Evolutionary conservation across 2,797 vertebrate species (phyloP).

Genomic region (Thunnus albacares): DNA sequence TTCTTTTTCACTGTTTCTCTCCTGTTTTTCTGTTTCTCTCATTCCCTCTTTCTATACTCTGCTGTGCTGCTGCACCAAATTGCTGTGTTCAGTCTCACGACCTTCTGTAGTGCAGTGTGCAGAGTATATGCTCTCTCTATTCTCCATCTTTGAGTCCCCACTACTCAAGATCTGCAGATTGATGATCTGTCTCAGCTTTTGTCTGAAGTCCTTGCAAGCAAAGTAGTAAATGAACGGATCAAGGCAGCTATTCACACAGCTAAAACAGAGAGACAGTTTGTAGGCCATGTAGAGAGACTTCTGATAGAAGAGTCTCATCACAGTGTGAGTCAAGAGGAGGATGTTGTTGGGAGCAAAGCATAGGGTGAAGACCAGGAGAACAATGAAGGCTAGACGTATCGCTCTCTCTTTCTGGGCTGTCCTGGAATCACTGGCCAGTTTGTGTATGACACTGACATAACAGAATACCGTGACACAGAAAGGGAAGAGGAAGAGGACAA

Average conservation of each 20-base stretch:
- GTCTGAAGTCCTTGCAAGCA: slow-evolving; percentile 93
- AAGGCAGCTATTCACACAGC: slow-evolving; percentile 94
- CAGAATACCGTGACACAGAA: slow-evolving; percentile 91
- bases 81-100: slow-evolving; percentile 51
- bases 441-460: slow-evolving; percentile 89
- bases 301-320: slow-evolving; percentile 83
- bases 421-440: slow-evolving; percentile 80
- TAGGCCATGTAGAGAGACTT: slow-evolving; percentile 90
- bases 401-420: slow-evolving; percentile 86
- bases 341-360: slow-evolving; percentile 95
- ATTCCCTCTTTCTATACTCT: background rate
- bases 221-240: slow-evolving; percentile 98
- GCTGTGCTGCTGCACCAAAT: background rate
- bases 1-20: slow-evolving; percentile 2
- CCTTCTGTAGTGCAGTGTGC: slow-evolving; percentile 68
- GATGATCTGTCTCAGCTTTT: slow-evolving; percentile 86
- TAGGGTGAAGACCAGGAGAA: slow-evolving; percentile 89
- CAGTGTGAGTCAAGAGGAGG: slow-evolving; percentile 87
- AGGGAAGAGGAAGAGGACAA: slow-evolving; percentile 90
- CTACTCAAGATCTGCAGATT: slow-evolving; percentile 70
- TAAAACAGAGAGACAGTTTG: slow-evolving; percentile 92
- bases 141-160: slow-evolving; percentile 70
- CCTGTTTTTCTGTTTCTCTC: background rate
- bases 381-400: slow-evolving; percentile 84
- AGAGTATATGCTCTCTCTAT: slow-evolving; percentile 85